Evolutionary conservation across 2,888 invertebrate species (phyloP).

Genomic region (Pandemis cinnamomeana): DNA sequence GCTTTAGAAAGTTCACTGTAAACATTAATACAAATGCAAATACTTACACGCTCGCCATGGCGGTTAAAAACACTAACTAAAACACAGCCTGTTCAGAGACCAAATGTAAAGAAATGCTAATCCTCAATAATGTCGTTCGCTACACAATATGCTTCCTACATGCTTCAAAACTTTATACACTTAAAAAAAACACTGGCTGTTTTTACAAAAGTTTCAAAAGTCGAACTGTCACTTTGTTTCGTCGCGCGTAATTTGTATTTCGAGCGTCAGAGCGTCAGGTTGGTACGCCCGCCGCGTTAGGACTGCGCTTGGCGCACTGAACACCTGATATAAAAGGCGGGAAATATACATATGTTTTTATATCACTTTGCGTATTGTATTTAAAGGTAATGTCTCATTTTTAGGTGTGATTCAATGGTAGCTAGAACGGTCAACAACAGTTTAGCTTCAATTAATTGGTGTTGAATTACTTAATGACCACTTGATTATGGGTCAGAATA

Average conservation of each 20-base stretch:
- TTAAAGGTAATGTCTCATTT: conserved; percentile 44
- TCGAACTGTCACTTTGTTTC: conserved; percentile 53
- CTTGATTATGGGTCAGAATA: not conserved
- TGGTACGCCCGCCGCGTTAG: conserved; percentile 51
- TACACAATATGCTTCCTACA: conserved; percentile 23
- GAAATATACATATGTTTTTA: conserved; percentile 47
- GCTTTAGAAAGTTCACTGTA: conserved; percentile 19
- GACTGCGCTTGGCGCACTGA: conserved; percentile 59
- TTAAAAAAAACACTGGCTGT: conserved; percentile 49
- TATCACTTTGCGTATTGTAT: conserved; percentile 45
- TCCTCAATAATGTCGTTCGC: conserved; percentile 38
- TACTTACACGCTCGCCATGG: conserved; percentile 65
- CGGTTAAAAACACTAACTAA: conserved; percentile 53
- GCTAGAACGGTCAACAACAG: conserved; percentile 18
- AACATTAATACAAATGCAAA: conserved; percentile 49
- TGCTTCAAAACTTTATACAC: conserved; percentile 35
- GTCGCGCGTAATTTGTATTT: conserved; percentile 59
- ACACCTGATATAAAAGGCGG: conserved; percentile 58
- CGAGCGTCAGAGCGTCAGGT: conserved; percentile 55
- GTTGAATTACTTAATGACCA: not conserved
- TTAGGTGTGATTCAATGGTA: conserved; percentile 33
- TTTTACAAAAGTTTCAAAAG: conserved; percentile 45
- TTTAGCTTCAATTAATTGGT: conserved; percentile 6
- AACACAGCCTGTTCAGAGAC: conserved; percentile 51
- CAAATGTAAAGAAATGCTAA: conserved; percentile 53